phyloP scores from a whole-genome alignment of 2,797 vertebrate species.

The Anas capensis region DNA sequence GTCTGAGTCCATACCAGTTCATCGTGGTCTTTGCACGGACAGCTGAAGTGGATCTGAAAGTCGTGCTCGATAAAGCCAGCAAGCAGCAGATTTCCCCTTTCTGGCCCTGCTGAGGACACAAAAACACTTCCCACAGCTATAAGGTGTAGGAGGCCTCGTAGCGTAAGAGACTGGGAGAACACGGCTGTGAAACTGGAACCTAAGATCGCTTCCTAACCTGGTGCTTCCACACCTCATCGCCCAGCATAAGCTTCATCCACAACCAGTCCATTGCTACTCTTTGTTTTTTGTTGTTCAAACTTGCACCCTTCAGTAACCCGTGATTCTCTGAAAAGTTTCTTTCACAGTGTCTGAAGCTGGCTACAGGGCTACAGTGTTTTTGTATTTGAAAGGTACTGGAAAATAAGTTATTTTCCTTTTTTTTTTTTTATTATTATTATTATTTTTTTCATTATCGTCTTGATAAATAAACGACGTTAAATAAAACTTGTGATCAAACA shows the following conservation, averaged over 20 bases:
- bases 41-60: background rate
- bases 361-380: rapidly evolving
- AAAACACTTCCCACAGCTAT: background rate
- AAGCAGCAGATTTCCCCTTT: background rate
- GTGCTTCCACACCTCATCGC: background rate
- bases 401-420: background rate
- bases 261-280: background rate
- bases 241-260: background rate
- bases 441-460: background rate
- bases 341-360: background rate
- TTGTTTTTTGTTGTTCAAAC: background rate
- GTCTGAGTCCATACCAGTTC: background rate
- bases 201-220: rapidly evolving
- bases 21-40: background rate
- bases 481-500: background rate
- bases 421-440: background rate
- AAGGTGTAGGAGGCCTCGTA: rapidly evolving
- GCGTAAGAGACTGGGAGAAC: background rate
- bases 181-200: background rate
- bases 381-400: background rate
- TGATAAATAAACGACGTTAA: background rate
- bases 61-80: rapidly evolving
- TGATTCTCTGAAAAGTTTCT: background rate
- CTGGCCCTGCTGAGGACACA: background rate
- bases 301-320: background rate